Evolutionary conservation across 2,113 vertebrate species (phyloP).

Genomic region (Aspiorhynchus laticeps): DNA sequence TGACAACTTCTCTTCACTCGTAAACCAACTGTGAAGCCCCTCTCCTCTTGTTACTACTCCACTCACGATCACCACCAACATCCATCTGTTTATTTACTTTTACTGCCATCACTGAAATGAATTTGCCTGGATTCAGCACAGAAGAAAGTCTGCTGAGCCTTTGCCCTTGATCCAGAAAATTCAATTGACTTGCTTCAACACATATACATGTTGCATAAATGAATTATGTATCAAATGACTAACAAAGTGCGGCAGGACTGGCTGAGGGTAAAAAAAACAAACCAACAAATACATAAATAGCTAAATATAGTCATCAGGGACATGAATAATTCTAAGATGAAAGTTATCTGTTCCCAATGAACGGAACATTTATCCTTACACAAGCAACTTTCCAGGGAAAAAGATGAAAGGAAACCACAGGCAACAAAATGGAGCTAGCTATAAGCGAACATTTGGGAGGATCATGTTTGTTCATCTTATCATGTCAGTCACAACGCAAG

Average conservation of each 20-base stretch:
- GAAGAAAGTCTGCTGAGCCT: slow-evolving; percentile 33
- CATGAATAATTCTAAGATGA: slow-evolving; percentile 34
- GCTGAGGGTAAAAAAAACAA: slow-evolving; percentile 28
- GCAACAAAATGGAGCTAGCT: not conserved
- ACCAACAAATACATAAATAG: slow-evolving; percentile 8
- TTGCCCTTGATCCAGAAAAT: slow-evolving; percentile 51
- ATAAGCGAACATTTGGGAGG: not conserved
- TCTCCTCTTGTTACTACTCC: slow-evolving; percentile 47
- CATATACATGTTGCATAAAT: slow-evolving; percentile 45
- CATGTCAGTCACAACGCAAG: not conserved
- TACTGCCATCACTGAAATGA: slow-evolving; percentile 38
- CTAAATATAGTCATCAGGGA: slow-evolving; percentile 34
- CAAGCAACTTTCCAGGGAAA: slow-evolving; percentile 15
- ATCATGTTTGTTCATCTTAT: not conserved
- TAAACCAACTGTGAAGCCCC: slow-evolving; percentile 34
- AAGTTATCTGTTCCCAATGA: slow-evolving; percentile 17
- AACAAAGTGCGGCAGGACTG: slow-evolving; percentile 4
- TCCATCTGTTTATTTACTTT: slow-evolving; percentile 58
- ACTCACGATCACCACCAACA: slow-evolving; percentile 42
- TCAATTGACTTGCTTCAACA: slow-evolving; percentile 46
- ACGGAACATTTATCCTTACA: slow-evolving; percentile 8
- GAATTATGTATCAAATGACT: slow-evolving; percentile 45
- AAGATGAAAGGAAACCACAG: not conserved
- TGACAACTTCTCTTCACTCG: slow-evolving; percentile 34
- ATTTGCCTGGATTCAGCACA: slow-evolving; percentile 37